Base-by-base conservation (phyloP, 1,140 invertebrate species). In the Eufriesea mexicana region DNA sequence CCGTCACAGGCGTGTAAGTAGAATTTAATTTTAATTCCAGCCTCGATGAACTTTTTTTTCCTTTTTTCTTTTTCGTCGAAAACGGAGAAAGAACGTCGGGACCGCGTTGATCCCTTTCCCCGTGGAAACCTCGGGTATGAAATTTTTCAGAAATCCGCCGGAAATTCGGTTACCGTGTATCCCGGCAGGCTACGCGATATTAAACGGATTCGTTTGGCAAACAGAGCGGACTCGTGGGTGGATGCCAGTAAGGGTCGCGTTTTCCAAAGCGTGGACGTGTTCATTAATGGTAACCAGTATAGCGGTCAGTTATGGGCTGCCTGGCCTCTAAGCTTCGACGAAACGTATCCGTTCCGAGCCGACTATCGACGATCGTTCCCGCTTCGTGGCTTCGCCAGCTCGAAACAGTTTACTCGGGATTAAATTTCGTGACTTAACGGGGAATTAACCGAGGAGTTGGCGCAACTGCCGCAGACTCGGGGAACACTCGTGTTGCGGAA, bases 91-190 rank as follows among this genome's bases (percentile, higher is more conserved):
- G 20, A 20, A 35, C 35, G 4, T 35, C n/a, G 42, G 20, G 16
- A 12, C 12, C 12, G 18, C n/a, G 47, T 55, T 51, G 66, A 77
- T 77, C 28, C 35, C 20, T 77, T 12, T 14, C 20, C 28, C 9
- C 12, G 23, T 7, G 23, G 20, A 74, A 61, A 35, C 4, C 4
- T 16, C n/a, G 18, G 12, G 45, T 25, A 1, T 9, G 16, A 23
- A 20, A 45, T 54, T 42, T 57, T n/a, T 57, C 54, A n/a, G 51
- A 25, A 28, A 54, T 66, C 42, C 35, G 0, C 18, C 18, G 75
- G 55, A 64, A 78, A 68, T 67, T 67, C 47, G 8, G 64, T 57
- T 55, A 55, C 49, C 61, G 47, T n/a, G 42, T 47, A 18, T 45
- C 25, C 23, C 49, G 10, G 2, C n/a, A 25, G 5, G 62, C 51